Conservation (phyloP, 2,113 vertebrate genomes). For the Sporophila hypoxantha region DNA sequence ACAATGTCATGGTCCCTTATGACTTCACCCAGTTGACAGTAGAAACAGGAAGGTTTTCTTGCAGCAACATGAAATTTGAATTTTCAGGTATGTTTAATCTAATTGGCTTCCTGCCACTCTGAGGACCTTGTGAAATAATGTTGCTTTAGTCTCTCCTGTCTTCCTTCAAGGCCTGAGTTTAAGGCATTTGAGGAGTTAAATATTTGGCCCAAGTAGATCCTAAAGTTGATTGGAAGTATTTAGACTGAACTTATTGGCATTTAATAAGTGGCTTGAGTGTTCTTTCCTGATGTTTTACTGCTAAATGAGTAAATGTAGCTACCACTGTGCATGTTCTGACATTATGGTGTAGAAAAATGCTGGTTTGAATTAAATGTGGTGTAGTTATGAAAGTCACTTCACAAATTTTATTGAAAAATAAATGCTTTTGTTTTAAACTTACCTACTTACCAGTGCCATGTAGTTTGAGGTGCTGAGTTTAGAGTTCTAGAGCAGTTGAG, state of each 20-base stretch:
- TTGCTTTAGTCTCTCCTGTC: background rate
- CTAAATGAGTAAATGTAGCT: background rate
- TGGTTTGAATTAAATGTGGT: background rate
- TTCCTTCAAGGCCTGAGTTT: background rate
- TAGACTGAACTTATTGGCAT: background rate
- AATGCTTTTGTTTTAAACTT: background rate
- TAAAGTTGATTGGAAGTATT: background rate
- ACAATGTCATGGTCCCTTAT: background rate
- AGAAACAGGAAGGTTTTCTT: background rate
- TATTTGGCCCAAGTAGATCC: background rate
- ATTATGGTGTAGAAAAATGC: background rate
- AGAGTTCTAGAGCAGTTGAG: background rate
- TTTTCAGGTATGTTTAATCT: background rate
- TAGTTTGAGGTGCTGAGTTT: background rate
- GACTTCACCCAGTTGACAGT: background rate
- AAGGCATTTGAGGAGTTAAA: background rate
- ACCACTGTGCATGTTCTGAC: background rate
- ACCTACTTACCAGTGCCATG: fast-evolving
- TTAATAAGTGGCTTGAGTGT: background rate
- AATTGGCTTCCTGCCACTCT: background rate
- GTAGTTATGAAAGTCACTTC: background rate
- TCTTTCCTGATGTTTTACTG: background rate
- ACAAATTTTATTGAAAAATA: background rate
- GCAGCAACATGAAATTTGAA: background rate
- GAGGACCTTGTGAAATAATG: background rate